phyloP scores from a whole-genome alignment of 2,113 vertebrate species.

The Ochotona princeps region DNA sequence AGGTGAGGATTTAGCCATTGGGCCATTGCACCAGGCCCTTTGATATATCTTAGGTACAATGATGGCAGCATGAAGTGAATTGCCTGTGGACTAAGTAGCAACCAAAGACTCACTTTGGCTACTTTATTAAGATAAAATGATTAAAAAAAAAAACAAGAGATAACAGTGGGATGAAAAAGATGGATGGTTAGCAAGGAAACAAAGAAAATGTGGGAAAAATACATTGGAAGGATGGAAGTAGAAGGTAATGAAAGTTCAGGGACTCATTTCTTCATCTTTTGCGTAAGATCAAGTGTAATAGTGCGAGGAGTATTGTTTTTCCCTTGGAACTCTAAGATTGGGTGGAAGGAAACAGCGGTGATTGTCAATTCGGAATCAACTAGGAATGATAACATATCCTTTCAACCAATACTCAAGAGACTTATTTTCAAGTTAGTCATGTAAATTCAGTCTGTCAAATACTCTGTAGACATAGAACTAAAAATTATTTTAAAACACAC shows the following conservation, averaged over 20 bases:
- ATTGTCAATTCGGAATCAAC: neutral
- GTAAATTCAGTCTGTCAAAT: constrained; percentile 1
- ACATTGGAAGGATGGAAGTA: neutral
- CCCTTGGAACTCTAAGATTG: neutral
- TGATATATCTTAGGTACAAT: constrained; percentile 47
- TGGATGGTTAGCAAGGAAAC: neutral
- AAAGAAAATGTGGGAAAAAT: neutral
- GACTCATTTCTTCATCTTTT: no score
- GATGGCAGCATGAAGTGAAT: constrained; percentile 69
- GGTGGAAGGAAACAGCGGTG: neutral
- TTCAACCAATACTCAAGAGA: neutral
- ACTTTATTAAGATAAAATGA: neutral
- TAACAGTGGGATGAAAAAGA: neutral
- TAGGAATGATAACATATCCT: neutral
- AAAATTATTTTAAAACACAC: neutral
- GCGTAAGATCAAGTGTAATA: neutral
- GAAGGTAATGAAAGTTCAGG: neutral
- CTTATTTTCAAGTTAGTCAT: neutral
- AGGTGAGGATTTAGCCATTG: no score
- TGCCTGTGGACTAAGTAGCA: constrained; percentile 61
- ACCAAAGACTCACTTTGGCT: constrained; percentile 57
- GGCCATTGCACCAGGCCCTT: no score
- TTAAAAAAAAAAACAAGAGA: neutral
- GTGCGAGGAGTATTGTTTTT: neutral
- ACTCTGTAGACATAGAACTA: neutral